Evolutionary conservation across 1,140 invertebrate species (phyloP).

Genomic region (Drosophila rhopaloa): DNA sequence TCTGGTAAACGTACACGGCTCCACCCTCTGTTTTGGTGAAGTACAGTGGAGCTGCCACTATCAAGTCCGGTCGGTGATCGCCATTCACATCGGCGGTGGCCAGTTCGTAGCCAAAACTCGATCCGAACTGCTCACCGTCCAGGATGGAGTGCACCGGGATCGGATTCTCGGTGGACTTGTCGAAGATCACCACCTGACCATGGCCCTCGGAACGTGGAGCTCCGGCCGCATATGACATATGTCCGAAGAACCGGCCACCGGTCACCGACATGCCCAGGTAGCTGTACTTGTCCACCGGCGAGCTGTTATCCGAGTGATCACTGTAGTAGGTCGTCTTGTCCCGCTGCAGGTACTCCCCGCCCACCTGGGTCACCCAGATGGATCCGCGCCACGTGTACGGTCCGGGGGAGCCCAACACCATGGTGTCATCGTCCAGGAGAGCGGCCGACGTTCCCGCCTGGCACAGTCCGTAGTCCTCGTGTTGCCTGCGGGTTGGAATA

Average conservation of each 20-base stretch:
- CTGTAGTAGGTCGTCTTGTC: constrained; percentile 93
- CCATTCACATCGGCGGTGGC: constrained; percentile 93
- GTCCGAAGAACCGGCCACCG: constrained; percentile 91
- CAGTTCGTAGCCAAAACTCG: constrained; percentile 95
- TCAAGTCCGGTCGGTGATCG: constrained; percentile 94
- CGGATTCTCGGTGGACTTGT: constrained; percentile 86
- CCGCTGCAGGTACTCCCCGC: constrained; percentile 89
- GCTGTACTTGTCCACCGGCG: constrained; percentile 94
- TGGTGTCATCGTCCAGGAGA: constrained; percentile 91
- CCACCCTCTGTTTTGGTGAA: constrained; percentile 92
- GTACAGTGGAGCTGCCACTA: constrained; percentile 96
- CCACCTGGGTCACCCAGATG: constrained; percentile 91
- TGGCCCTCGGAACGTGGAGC: constrained; percentile 93
- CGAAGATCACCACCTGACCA: constrained; percentile 94
- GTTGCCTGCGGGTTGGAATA: constrained; percentile 74
- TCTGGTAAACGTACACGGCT: constrained; percentile 95
- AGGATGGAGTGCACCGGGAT: constrained; percentile 89
- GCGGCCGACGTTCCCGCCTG: constrained; percentile 95
- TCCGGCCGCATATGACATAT: constrained; percentile 91
- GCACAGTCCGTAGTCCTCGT: constrained; percentile 95
- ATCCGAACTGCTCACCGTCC: constrained; percentile 93
- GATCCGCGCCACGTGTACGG: constrained; percentile 95
- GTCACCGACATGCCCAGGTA: constrained; percentile 94
- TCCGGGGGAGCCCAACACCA: constrained; percentile 94
- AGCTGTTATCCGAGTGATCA: constrained; percentile 88